phyloP scores from a whole-genome alignment of 2,888 invertebrate genomes.

The Stenodera caucasica region DNA sequence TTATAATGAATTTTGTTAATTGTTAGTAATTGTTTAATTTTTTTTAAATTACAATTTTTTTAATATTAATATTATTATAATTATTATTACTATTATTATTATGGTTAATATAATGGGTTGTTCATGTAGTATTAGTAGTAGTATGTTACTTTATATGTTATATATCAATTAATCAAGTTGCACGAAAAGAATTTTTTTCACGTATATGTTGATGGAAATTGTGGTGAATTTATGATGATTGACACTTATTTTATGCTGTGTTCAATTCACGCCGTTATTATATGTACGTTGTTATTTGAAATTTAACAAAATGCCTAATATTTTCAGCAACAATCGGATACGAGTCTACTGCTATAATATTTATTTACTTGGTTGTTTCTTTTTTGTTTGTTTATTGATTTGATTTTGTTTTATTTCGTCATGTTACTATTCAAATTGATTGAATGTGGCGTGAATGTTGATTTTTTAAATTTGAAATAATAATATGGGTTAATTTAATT shows the following conservation, averaged over 20 bases:
- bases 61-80: background rate
- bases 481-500: background rate
- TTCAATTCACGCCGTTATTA: constrained; percentile 19
- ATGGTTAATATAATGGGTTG: constrained; percentile 15
- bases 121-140: constrained; percentile 25
- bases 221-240: constrained; percentile 13
- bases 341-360: background rate
- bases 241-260: constrained; percentile 14
- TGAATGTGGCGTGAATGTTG: background rate
- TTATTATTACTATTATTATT: background rate
- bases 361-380: background rate
- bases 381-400: background rate
- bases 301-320: constrained; percentile 2
- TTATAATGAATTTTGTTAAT: constrained; percentile 25
- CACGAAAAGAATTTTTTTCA: constrained; percentile 23
- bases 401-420: background rate
- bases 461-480: background rate
- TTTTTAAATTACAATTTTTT: constrained; percentile 22
- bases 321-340: background rate
- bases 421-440: background rate
- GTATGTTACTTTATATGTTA: constrained; percentile 10
- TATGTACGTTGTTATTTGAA: constrained; percentile 2
- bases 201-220: constrained; percentile 19
- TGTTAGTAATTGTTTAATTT: constrained; percentile 25
- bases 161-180: constrained; percentile 20